A percentile compares a stretch with the other conserved stretches of the same genome.
These are phyloP conservation scores for Alitta virens DNA, from an alignment of 2,888 invertebrate species.

Conservation along the genomic window DNA sequence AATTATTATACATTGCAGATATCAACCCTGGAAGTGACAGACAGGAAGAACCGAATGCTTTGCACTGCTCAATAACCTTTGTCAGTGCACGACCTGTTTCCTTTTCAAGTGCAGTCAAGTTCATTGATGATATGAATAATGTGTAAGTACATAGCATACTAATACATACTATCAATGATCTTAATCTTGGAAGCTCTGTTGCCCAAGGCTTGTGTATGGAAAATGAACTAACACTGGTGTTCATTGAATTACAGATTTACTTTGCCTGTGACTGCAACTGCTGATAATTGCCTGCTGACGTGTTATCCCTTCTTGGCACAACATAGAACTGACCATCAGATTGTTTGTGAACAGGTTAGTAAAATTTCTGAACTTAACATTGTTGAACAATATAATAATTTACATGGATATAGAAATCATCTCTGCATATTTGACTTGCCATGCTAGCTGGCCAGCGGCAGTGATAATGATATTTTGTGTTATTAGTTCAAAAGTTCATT, in stretches of 20 bases:
- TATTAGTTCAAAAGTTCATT: too few relatives aligned
- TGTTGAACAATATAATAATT: too few relatives aligned
- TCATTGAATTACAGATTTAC: conserved; percentile 34
- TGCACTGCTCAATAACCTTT: conserved; percentile 46
- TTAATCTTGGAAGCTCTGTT: too few relatives aligned
- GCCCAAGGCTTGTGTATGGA: too few relatives aligned
- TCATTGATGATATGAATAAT: conserved; percentile 44
- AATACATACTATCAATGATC: too few relatives aligned
- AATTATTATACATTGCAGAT: not conserved
- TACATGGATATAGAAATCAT: too few relatives aligned
- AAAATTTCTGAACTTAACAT: too few relatives aligned
- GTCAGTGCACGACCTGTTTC: conserved; percentile 48
- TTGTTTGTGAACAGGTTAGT: conserved; percentile 54
- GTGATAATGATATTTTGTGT: too few relatives aligned
- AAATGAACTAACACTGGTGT: too few relatives aligned
- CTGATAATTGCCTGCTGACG: conserved; percentile 55
- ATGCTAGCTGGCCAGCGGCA: too few relatives aligned
- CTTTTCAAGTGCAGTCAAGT: conserved; percentile 42
- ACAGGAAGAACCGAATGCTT: not conserved
- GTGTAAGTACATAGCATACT: conserved; percentile 34
- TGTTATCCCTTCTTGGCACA: conserved; percentile 55
- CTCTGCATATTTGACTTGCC: too few relatives aligned
- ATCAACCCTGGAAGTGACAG: conserved; percentile 10
- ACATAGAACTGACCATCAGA: conserved; percentile 54
- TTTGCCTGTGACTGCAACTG: conserved; percentile 50